phyloP scores from a whole-genome alignment of 2,888 invertebrate species.

The Leptogaster cylindrica region DNA sequence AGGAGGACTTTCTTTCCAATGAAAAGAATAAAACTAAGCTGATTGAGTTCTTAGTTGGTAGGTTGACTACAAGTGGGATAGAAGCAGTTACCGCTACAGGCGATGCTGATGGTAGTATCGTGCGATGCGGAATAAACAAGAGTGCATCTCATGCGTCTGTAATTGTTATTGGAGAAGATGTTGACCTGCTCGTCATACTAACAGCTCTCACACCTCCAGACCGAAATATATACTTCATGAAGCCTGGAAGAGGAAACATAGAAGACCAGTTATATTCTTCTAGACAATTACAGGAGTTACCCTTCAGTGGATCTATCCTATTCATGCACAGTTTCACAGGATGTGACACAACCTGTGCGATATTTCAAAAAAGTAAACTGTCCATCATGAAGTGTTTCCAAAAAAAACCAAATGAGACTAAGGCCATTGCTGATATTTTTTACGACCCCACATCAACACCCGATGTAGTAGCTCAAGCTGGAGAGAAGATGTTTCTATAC shows the following conservation, averaged over 20 bases:
- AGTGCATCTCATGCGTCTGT: not conserved
- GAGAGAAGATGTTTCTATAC: no score
- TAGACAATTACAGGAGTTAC: constrained; percentile 5
- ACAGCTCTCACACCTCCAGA: constrained; percentile 22
- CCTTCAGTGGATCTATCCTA: not conserved
- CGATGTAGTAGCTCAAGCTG: no score
- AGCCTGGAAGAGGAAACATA: constrained; percentile 27
- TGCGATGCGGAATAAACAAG: not conserved
- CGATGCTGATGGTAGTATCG: constrained; percentile 24
- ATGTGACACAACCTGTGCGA: constrained; percentile 8
- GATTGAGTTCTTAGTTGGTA: constrained; percentile 26
- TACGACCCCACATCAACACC: no score
- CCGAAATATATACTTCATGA: constrained; percentile 25
- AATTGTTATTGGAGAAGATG: constrained; percentile 7
- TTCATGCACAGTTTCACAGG: constrained; percentile 2
- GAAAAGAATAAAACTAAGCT: constrained; percentile 24
- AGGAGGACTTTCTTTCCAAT: constrained; percentile 35
- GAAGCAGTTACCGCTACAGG: constrained; percentile 10
- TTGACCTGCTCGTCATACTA: constrained; percentile 29
- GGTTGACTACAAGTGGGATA: constrained; percentile 8
- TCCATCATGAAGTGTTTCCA: not conserved
- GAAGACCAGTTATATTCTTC: constrained; percentile 34
- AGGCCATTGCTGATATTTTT: no score
- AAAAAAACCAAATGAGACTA: no score
- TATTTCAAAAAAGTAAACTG: not conserved